phyloP scores from a whole-genome alignment of 2,888 invertebrate genomes.

The Diogma glabrata region DNA sequence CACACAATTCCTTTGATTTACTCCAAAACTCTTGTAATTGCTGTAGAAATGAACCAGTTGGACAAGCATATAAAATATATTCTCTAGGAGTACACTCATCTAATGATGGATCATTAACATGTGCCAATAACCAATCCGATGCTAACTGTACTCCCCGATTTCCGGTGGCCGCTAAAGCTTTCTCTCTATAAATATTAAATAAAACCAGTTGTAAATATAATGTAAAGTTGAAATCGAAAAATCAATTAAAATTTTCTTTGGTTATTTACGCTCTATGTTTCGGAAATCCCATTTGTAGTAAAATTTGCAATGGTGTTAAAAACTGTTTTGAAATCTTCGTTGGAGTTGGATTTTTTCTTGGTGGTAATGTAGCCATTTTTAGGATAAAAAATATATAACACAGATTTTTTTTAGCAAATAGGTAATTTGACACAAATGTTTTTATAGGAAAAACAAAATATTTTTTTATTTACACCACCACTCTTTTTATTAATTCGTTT shows the following conservation, averaged over 20 bases:
- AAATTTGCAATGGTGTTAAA: slow-evolving; percentile 64
- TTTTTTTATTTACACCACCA: too few relatives aligned
- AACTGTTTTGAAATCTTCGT: slow-evolving; percentile 62
- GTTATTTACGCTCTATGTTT: slow-evolving; percentile 74
- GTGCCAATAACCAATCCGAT: slow-evolving; percentile 82
- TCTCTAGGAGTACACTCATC: slow-evolving; percentile 69
- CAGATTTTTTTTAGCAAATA: too few relatives aligned
- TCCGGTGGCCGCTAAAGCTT: slow-evolving; percentile 82
- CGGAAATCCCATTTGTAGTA: slow-evolving; percentile 81
- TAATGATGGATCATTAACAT: slow-evolving; percentile 71
- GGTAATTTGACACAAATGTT: too few relatives aligned
- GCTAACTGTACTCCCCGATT: slow-evolving; percentile 78
- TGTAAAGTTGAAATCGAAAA: slow-evolving; percentile 13
- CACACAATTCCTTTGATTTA: slow-evolving; percentile 57
- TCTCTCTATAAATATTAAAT: slow-evolving; percentile 49
- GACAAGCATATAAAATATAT: slow-evolving; percentile 79
- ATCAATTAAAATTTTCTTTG: slow-evolving; percentile 11
- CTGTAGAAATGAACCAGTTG: slow-evolving; percentile 60
- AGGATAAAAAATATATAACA: too few relatives aligned
- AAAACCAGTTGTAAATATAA: not conserved
- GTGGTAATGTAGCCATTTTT: slow-evolving; percentile 62
- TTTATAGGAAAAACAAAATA: too few relatives aligned
- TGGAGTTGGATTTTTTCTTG: slow-evolving; percentile 61
- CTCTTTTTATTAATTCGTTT: too few relatives aligned
- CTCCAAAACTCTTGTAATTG: slow-evolving; percentile 64